Base-by-base conservation (phyloP, 1,140 invertebrate genomes). In the Sipha flava region DNA sequence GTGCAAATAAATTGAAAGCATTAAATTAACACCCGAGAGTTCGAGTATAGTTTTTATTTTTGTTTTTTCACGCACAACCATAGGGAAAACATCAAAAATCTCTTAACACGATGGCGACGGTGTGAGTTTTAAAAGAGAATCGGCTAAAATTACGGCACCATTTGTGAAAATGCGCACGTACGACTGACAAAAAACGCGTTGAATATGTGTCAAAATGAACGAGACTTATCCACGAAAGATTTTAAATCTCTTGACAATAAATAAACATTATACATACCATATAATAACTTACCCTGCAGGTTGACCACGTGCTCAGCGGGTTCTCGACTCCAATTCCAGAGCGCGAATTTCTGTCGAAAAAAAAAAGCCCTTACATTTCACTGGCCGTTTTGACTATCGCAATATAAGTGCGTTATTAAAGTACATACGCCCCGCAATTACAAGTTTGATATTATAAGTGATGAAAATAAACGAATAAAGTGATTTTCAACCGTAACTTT, bases 131-230 rank as follows among this genome's bases (percentile, higher is more conserved):
- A 14, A 3, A 72, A 10, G 21, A 10, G 21, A 68, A 29, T 47
- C 16, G 16, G 43, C 23, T 18, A 14, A 52, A 49, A 49, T 47
- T 21, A 72, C 16, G 12, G 7, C 29, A 18, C 23, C 1, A 47
- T 72, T 72, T 14, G 26, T 72, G 43, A 72, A 72, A 72, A 47
- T 72, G 16, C 68, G 31, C 68, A 72, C 45, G 68, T 72, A 52
- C 31, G 5, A 7, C 29, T 34, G 45, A 72, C 66, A 31, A 72
- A 72, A 43, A 49, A 72, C 68, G 49, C 68, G 26, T n/a, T 26
- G 18, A 72, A 66, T 49, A 72, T 52, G 68, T 72, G 68, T 12
- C 68, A 31, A 49, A 49, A 49, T 16, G 18, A 72, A 31, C 3
- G 9, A 3, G n/a, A 31, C 26, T 18, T 49, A 1, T 21, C n/a